Evolutionary conservation across 2,113 vertebrate genomes (phyloP).

Genomic region (Chaetops frenatus): DNA sequence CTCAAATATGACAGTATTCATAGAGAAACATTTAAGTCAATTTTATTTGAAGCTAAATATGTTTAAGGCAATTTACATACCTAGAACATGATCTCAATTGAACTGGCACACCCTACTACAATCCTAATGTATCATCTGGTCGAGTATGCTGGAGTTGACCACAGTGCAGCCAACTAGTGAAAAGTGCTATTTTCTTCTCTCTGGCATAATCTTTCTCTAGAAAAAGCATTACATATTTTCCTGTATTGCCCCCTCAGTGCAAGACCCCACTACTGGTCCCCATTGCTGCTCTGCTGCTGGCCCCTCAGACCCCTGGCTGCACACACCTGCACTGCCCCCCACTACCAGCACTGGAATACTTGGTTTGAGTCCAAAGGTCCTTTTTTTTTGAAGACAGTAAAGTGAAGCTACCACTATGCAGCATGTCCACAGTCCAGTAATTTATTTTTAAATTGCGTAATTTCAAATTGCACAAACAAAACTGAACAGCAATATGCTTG

Average conservation of each 20-base stretch:
- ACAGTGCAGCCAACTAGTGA: neutral
- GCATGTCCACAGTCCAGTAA: constrained; percentile 85
- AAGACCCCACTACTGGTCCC: constrained; percentile 8
- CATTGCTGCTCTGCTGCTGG: neutral
- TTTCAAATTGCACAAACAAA: constrained; percentile 85
- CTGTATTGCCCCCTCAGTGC: constrained; percentile 25
- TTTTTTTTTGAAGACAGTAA: constrained; percentile 53
- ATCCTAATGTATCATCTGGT: constrained; percentile 35
- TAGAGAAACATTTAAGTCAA: constrained; percentile 61
- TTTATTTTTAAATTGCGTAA: constrained; percentile 83
- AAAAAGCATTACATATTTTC: neutral
- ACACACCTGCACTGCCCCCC: neutral
- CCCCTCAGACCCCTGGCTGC: neutral
- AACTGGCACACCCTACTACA: constrained; percentile 63
- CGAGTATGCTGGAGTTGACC: neutral
- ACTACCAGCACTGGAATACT: constrained; percentile 17
- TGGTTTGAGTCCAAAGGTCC: constrained; percentile 11
- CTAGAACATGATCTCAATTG: constrained; percentile 64
- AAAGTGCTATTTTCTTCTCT: constrained; percentile 49
- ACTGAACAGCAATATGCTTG: constrained; percentile 79
- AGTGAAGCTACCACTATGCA: constrained; percentile 76
- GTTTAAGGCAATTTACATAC: constrained; percentile 72
- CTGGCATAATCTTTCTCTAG: neutral
- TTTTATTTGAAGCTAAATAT: constrained; percentile 74
- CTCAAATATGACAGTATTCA: constrained; percentile 65